A percentile compares a stretch with the other conserved stretches of the same genome.
phyloP scores from a whole-genome alignment of 2,797 vertebrate species.

The Lepilemur septentrionalis region DNA sequence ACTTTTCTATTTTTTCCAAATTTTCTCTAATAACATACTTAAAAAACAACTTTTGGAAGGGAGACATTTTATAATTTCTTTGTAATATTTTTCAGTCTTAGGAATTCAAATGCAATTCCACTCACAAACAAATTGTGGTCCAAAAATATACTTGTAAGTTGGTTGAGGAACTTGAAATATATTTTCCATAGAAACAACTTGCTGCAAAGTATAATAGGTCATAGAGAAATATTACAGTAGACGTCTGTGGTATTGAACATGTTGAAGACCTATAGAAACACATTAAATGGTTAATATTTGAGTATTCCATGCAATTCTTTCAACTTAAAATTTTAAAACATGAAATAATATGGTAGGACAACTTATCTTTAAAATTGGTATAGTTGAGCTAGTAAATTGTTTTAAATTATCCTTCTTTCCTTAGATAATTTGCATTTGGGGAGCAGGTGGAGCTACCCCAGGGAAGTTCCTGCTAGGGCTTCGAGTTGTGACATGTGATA shows the following conservation, averaged over 20 bases:
- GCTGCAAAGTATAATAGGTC: neutral
- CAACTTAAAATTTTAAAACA: conserved; percentile 12
- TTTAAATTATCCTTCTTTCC: conserved; percentile 52
- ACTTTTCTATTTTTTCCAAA: neutral
- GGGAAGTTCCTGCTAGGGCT: conserved; percentile 97
- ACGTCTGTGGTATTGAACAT: neutral
- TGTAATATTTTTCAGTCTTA: conserved; percentile 13
- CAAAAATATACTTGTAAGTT: conserved; percentile 32
- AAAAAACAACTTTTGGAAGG: neutral
- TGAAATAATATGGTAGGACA: neutral
- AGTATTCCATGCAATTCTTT: neutral
- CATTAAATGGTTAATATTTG: neutral
- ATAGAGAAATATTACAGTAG: neutral
- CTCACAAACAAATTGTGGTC: neutral
- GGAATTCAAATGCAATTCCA: neutral
- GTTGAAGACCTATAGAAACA: neutral
- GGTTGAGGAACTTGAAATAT: neutral
- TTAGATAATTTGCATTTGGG: conserved; percentile 98
- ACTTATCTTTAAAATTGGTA: conserved; percentile 7
- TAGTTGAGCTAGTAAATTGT: neutral
- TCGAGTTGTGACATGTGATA: conserved; percentile 95
- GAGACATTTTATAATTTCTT: conserved; percentile 27
- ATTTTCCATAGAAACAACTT: conserved; percentile 13
- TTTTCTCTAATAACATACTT: neutral
- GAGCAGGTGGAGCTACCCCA: conserved; percentile 97